Base-by-base conservation (phyloP, 2,113 vertebrate genomes). In the Tyto alba region DNA sequence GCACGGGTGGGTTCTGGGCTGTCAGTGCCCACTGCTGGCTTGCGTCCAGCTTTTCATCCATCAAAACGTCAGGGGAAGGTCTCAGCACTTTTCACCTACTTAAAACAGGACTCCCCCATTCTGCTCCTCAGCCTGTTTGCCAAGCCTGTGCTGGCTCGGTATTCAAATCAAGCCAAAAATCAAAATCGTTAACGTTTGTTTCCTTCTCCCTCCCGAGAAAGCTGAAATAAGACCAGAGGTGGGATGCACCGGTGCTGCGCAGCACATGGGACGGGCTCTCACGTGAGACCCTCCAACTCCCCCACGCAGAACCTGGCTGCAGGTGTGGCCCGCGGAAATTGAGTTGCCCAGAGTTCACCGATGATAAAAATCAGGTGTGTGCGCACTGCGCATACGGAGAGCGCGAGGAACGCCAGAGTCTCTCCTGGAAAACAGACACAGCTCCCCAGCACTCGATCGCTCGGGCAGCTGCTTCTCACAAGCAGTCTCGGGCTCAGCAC, bases 21-120 rank as follows among this genome's bases (percentile, higher is more conserved):
- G 32, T 13, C 36, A 12, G 50, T 4, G 3, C 26, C 34, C 45
- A 0, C 5, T 10, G n/a, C 56, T 15, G 0, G 73, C 38, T 27
- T 23, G 2, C 1, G 14, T 3, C 40, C 40, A 13, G 41, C 9
- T 40, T 26, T 34, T 22, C 23, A 29, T 18, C 53, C 45, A 59
- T 20, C 13, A 27, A 29, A 86, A 30, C 34, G 21, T 13, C 40
- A 8, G 4, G 1, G n/a, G 41, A 62, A 62, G 23, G 19, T 69
- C 47, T 13, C 43, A 7, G 10, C n/a, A 5, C 48, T 26, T 29
- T 17, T 26, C 17, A 23, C 55, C 30, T 19, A 22, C 29, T 55
- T 21, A 22, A 18, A 38, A 17, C 38, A 45, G 38, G 38, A 13
- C 53, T 47, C 47, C 34, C 22, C 53, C 3, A 1, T 13, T 25